phyloP scores from a whole-genome alignment of 2,797 vertebrate species.

The Diplodus sargus region DNA sequence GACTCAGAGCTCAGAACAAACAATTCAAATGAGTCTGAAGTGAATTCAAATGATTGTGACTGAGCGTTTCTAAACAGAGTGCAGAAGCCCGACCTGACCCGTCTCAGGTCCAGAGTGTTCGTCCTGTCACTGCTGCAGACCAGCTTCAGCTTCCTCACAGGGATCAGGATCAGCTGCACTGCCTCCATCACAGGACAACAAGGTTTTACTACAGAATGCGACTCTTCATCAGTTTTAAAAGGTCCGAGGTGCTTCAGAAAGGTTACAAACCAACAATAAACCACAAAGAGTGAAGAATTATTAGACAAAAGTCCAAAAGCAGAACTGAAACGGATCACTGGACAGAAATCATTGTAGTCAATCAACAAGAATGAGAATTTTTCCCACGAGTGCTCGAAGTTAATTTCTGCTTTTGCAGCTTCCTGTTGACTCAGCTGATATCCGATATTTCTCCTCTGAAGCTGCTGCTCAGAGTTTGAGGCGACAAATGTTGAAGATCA shows the following conservation, averaged over 20 bases:
- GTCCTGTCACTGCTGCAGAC: not conserved
- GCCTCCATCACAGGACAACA: not conserved
- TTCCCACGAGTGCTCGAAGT: not conserved
- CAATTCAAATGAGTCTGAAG: not conserved
- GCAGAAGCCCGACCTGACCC: not conserved
- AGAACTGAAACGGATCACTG: conserved; percentile 20
- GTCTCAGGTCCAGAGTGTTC: not conserved
- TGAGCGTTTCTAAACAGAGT: not conserved
- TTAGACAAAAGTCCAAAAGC: not conserved
- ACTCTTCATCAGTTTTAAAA: not conserved
- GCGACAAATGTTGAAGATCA: not conserved
- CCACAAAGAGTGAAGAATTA: not conserved
- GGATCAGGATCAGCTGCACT: not conserved
- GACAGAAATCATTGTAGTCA: not conserved
- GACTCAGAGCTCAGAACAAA: not conserved
- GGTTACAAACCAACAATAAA: not conserved
- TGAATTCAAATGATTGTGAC: no score
- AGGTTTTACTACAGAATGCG: no score
- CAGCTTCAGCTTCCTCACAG: not conserved
- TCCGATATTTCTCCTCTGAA: not conserved
- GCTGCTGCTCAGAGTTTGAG: not conserved
- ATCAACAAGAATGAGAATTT: conserved; percentile 16
- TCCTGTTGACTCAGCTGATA: not conserved
- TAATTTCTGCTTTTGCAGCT: conserved; percentile 17
- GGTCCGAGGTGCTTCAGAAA: not conserved